Evolutionary conservation across 2,797 vertebrate species (phyloP), one percentile per base, ranked within the genome.

Genomic region (Psittacula echo): DNA sequence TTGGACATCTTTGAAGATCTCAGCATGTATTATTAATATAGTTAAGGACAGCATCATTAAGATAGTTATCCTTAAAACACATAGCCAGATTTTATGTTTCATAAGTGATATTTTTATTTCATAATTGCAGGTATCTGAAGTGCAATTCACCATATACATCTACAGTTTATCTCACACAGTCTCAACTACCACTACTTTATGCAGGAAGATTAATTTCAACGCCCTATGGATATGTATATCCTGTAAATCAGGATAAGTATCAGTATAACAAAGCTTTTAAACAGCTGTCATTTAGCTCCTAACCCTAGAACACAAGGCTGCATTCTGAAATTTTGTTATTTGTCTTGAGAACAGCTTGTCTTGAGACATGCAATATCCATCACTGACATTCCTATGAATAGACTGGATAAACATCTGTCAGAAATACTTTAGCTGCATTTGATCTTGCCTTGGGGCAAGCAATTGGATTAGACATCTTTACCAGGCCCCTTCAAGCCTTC

Each of bases 361-460:
- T 87, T 32, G 56, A 91, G 54, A 72, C 0, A 26, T 26, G 21
- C 24, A 8, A 23, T 48, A 93, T 90, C 42, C 61, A 68, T 95
- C 81, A 87, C 60, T 87, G 86, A 68, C 84, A 70, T 62, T 85
- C 77, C 71, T 60, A 32, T 79, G 74, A 90, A 87, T 41, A 87
- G 64, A 48, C 53, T 70, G 78, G 60, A 87, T 87, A 94, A 93
- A 90, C 48, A 93, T 74, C 90, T 88, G 76, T 84, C 92, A 96
- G 80, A 92, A 93, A 90, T 32, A 60, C 10, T 90, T 91, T 37
- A 23, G 12, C 29, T 87, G 74, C 5, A 4, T 73, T 85, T 91
- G 47, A 76, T 91, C 74, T 90, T 88, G 77, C 62, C 64, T 85
- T 58, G 74, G 47, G 37, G 47, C 45, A 79, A 87, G 53, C 23